These are phyloP conservation scores for Alouatta palliata DNA, from an alignment of 2,113 vertebrate genomes.

Conservation along the genomic window DNA sequence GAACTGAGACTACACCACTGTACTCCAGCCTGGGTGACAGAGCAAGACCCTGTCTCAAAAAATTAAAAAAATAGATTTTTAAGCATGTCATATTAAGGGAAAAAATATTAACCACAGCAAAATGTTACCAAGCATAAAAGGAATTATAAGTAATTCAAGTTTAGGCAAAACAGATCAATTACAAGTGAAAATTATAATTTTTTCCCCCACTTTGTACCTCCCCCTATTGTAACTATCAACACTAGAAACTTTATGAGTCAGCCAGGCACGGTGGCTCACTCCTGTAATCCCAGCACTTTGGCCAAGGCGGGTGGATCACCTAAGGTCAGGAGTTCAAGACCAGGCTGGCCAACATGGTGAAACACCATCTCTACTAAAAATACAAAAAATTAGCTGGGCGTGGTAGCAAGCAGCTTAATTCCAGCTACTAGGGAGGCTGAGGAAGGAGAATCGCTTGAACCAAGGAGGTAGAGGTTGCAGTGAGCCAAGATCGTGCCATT, in stretches of 20 bases:
- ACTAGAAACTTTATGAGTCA: conserved; percentile 17
- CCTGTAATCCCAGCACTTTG: too few relatives aligned
- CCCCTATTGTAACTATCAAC: conserved; percentile 1
- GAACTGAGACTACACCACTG: neutral
- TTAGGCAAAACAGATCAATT: conserved; percentile 7
- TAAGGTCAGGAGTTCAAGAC: too few relatives aligned
- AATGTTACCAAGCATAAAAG: neutral
- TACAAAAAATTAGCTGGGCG: too few relatives aligned
- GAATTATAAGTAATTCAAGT: neutral
- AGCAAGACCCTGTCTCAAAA: neutral
- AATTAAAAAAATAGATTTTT: neutral
- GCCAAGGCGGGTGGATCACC: too few relatives aligned
- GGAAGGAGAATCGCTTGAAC: too few relatives aligned
- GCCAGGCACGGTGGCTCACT: too few relatives aligned
- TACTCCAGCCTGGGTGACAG: neutral
- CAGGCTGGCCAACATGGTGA: too few relatives aligned
- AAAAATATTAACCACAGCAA: conserved; percentile 35
- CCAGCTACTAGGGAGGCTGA: too few relatives aligned
- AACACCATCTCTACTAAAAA: too few relatives aligned
- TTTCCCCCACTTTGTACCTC: neutral
- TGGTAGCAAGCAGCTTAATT: too few relatives aligned
- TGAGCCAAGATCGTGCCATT: too few relatives aligned
- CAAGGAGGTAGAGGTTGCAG: too few relatives aligned
- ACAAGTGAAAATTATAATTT: neutral
- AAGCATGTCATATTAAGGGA: neutral